A percentile compares a stretch with the other conserved stretches of the same genome.
These are phyloP conservation scores for Otus scops DNA, from an alignment of 2,797 vertebrate genomes.

Conservation along the genomic window DNA sequence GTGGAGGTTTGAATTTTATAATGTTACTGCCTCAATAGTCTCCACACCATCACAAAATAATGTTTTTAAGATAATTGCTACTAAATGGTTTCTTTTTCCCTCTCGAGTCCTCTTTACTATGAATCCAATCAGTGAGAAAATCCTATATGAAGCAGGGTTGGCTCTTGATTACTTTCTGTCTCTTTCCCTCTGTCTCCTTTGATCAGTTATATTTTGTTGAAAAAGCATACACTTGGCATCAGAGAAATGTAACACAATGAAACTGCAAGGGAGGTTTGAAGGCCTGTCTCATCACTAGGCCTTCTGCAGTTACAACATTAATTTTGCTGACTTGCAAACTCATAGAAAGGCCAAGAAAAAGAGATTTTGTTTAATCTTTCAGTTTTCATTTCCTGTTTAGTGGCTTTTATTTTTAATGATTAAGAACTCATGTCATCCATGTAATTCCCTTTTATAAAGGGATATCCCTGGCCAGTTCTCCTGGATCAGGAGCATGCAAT, in stretches of 20 bases:
- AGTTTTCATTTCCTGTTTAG: neutral
- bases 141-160: neutral
- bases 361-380: neutral
- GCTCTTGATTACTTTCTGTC: neutral
- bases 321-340: conserved; percentile 3
- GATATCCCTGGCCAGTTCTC: neutral
- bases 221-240: neutral
- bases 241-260: neutral
- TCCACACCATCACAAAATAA: neutral
- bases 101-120: neutral
- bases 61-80: neutral
- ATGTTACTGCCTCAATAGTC: neutral
- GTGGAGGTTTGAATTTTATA: neutral
- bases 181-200: neutral
- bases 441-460: neutral
- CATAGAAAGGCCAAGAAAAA: neutral
- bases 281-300: neutral
- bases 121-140: neutral
- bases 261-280: neutral
- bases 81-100: neutral
- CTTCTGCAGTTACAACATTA: neutral
- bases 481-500: neutral
- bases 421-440: neutral
- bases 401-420: neutral
- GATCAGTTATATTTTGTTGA: neutral